phyloP scores from a whole-genome alignment of 2,113 vertebrate species.

The Ctenomys sociabilis region DNA sequence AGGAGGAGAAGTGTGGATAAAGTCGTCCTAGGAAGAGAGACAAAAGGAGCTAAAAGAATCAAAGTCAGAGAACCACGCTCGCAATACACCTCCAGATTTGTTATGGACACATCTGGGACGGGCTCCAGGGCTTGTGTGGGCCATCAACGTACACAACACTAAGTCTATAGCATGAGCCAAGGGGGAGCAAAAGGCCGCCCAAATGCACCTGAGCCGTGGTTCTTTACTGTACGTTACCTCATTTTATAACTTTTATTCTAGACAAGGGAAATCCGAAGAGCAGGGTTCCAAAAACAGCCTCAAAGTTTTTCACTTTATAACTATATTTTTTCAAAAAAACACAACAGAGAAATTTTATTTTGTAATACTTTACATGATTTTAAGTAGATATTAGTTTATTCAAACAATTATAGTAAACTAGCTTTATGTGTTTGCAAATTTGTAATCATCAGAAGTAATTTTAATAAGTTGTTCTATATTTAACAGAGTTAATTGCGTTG shows the following conservation, averaged over 20 bases:
- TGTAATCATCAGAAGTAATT: neutral
- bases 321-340: neutral
- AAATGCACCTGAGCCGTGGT: neutral
- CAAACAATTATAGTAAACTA: neutral
- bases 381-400: neutral
- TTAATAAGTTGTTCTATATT: neutral
- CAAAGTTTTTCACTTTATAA: constrained; percentile 5
- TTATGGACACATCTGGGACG: neutral
- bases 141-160: neutral
- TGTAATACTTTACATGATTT: neutral
- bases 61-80: neutral
- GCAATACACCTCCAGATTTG: constrained; percentile 39
- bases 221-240: neutral
- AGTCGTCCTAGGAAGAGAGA: neutral
- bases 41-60: neutral
- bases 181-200: neutral
- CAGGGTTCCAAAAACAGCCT: neutral
- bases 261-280: neutral
- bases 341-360: neutral
- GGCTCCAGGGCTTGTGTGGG: neutral
- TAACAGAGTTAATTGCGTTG: neutral
- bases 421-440: neutral
- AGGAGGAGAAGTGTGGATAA: neutral
- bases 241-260: constrained; percentile 2
- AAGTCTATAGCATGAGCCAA: neutral